Evolutionary conservation across 2,113 vertebrate genomes (phyloP).

Genomic region (Peromyscus californicus): DNA sequence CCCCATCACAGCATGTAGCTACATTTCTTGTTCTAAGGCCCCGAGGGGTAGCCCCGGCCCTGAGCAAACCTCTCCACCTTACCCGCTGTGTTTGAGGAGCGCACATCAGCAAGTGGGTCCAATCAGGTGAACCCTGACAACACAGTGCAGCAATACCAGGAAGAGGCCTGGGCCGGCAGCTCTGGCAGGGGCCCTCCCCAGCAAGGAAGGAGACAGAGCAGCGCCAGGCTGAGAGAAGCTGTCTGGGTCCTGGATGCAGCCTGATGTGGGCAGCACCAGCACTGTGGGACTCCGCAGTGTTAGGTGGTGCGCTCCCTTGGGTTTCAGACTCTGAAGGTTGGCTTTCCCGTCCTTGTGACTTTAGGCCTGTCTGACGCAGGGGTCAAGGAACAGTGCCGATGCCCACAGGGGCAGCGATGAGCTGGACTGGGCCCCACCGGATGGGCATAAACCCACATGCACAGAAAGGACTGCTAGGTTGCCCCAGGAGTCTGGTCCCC

Average conservation of each 20-base stretch:
- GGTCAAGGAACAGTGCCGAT: neutral
- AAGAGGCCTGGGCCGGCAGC: neutral
- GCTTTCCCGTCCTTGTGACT: neutral
- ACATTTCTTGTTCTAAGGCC: neutral
- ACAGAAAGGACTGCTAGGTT: neutral
- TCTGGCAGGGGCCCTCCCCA: too few relatives aligned
- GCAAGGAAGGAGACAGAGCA: rapidly evolving
- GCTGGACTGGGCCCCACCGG: neutral
- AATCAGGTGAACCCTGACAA: neutral
- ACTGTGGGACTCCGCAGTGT: rapidly evolving
- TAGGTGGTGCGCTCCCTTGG: neutral
- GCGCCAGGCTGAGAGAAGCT: neutral
- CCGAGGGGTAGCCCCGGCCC: neutral
- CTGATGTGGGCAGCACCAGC: neutral
- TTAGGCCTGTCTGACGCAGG: neutral
- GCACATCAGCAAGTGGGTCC: neutral
- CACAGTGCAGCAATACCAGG: neutral
- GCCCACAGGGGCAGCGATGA: neutral
- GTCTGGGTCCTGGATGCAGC: neutral
- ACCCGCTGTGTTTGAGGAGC: neutral
- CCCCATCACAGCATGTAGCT: neutral
- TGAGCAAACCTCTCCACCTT: neutral
- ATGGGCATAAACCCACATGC: neutral
- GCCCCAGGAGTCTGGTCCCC: neutral
- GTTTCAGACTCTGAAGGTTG: neutral